Conservation (phyloP, 2,797 vertebrate species). For the Dryobates pubescens region DNA sequence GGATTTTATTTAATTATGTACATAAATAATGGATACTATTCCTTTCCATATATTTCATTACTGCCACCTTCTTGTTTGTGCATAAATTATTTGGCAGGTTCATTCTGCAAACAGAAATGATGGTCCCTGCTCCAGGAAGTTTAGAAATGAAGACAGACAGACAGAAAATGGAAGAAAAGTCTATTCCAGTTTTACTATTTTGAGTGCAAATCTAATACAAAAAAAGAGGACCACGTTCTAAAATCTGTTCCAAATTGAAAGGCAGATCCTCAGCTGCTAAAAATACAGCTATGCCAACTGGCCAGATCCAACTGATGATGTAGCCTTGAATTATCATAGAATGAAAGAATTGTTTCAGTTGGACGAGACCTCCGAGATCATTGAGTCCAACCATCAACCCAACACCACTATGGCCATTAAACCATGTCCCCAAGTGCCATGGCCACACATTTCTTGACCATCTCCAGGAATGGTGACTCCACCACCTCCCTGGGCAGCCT, state of each 20-base stretch:
- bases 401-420: too few relatives aligned
- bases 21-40: background rate
- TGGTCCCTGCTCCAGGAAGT: background rate
- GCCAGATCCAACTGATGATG: background rate
- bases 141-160: background rate
- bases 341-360: too few relatives aligned
- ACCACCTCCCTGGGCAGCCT: too few relatives aligned
- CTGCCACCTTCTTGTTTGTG: background rate
- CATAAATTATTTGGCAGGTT: background rate
- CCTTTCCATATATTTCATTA: background rate
- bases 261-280: slow-evolving; percentile 13
- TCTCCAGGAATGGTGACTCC: too few relatives aligned
- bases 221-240: background rate
- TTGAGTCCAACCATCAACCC: too few relatives aligned
- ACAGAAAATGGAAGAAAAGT: background rate
- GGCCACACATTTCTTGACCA: too few relatives aligned
- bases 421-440: too few relatives aligned
- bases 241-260: slow-evolving; percentile 16
- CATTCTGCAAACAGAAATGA: background rate
- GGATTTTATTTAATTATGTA: slow-evolving; percentile 1
- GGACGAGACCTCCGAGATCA: too few relatives aligned
- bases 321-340: background rate
- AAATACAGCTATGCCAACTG: background rate
- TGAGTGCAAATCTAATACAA: background rate
- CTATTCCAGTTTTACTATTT: background rate